Percentiles rank a stretch among this genome's conserved stretches.
phyloP scores from a whole-genome alignment of 2,113 vertebrate species.

The Muscicapa adusta region DNA sequence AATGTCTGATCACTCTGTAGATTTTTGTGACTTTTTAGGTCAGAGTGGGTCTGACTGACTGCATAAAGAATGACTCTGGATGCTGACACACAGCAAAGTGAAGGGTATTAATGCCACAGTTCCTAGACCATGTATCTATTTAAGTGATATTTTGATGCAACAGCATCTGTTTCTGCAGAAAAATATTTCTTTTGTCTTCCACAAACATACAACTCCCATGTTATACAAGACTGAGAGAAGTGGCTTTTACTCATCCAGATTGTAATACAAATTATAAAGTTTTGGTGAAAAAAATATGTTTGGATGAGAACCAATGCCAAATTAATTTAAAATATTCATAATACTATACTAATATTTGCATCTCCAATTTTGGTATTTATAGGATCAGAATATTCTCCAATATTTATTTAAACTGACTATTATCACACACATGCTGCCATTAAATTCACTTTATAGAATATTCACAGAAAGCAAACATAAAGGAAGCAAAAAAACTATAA shows the following conservation, averaged over 20 bases:
- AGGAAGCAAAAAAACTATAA: neutral
- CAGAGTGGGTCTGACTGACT: fast-evolving
- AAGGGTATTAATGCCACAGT: neutral
- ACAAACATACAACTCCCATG: neutral
- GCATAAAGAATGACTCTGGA: neutral
- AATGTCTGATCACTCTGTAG: neutral
- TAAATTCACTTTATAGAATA: conserved; percentile 45
- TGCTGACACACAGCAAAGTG: neutral
- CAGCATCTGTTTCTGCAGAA: neutral
- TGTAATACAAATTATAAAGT: neutral
- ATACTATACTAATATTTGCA: conserved; percentile 28
- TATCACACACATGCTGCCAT: neutral
- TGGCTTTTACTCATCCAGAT: neutral
- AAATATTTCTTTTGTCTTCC: neutral
- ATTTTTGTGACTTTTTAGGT: neutral
- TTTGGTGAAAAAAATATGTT: neutral
- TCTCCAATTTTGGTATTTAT: conserved; percentile 1
- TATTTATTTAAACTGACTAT: conserved; percentile 31
- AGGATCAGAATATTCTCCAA: neutral
- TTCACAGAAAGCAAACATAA: conserved; percentile 30
- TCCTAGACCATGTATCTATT: neutral
- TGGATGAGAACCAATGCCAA: neutral
- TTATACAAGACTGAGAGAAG: neutral
- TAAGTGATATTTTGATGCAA: neutral
- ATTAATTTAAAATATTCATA: neutral